Evolutionary conservation across 2,888 invertebrate species (phyloP).

Genomic region (Lucinisca nassula): DNA sequence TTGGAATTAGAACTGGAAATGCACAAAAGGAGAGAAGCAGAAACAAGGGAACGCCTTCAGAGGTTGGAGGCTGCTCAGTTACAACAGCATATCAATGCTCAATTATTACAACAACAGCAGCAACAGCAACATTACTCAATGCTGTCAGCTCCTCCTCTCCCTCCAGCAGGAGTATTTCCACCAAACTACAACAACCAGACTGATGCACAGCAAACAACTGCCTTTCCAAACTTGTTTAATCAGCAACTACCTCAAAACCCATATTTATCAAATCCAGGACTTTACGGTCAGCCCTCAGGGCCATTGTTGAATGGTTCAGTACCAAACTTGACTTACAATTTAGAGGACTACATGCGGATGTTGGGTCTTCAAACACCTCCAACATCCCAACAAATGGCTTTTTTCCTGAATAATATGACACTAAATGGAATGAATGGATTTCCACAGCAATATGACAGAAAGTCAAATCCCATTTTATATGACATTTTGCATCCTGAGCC

Average conservation of each 20-base stretch:
- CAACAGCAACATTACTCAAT: slow-evolving; percentile 61
- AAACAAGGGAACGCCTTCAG: slow-evolving; percentile 76
- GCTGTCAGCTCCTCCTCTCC: slow-evolving; percentile 67
- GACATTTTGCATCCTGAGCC: slow-evolving; percentile 56
- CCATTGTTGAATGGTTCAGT: slow-evolving; percentile 59
- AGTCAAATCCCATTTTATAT: slow-evolving; percentile 57
- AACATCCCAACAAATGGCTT: slow-evolving; percentile 78
- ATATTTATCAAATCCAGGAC: slow-evolving; percentile 57
- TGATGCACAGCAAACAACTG: slow-evolving; percentile 34
- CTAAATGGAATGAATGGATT: slow-evolving; percentile 37
- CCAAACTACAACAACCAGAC: slow-evolving; percentile 44
- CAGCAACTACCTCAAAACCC: slow-evolving; percentile 63
- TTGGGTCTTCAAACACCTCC: slow-evolving; percentile 77
- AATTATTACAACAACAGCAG: slow-evolving; percentile 72
- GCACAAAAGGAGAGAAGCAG: slow-evolving; percentile 74
- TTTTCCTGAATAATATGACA: slow-evolving; percentile 74
- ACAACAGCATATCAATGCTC: slow-evolving; percentile 75
- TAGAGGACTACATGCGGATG: slow-evolving; percentile 80
- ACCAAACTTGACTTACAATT: slow-evolving; percentile 68
- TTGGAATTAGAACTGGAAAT: slow-evolving; percentile 78
- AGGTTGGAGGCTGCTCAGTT: slow-evolving; percentile 74
- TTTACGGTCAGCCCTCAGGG: slow-evolving; percentile 53
- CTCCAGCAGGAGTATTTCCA: slow-evolving; percentile 67
- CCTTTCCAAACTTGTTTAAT: slow-evolving; percentile 57
- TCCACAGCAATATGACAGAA: slow-evolving; percentile 55